Percentiles rank a stretch among this genome's conserved stretches.
Evolutionary conservation across 2,113 vertebrate genomes (phyloP).

Genomic region (Delphinapterus leucas): DNA sequence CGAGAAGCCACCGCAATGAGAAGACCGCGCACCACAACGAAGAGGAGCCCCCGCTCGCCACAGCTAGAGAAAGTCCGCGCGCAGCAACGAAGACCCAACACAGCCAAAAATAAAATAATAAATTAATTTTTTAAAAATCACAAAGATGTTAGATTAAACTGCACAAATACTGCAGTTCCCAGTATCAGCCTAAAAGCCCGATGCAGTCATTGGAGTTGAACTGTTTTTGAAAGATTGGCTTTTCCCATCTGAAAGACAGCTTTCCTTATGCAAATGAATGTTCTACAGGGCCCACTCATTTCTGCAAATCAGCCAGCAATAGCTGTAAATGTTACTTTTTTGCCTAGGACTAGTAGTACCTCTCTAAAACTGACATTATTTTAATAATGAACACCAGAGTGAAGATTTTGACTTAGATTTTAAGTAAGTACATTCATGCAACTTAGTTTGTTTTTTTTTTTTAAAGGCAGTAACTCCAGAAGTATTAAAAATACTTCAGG

Average conservation of each 20-base stretch:
- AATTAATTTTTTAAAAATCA: background rate
- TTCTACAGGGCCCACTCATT: constrained; percentile 13
- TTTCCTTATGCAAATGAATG: constrained; percentile 64
- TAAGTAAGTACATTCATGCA: background rate
- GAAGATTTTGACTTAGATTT: background rate
- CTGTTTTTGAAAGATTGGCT: constrained; percentile 22
- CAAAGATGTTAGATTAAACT: background rate
- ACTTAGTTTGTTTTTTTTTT: background rate
- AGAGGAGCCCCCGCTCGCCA: no score
- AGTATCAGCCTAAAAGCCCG: background rate
- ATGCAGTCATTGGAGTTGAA: background rate
- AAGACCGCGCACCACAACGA: no score
- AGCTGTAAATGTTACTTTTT: background rate
- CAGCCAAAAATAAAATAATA: no score
- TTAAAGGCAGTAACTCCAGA: background rate
- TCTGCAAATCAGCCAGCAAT: constrained; percentile 31
- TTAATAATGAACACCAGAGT: background rate
- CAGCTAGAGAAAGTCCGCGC: no score
- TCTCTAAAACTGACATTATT: background rate
- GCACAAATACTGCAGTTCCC: background rate
- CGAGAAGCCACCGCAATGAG: no score
- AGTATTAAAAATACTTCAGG: constrained; percentile 20
- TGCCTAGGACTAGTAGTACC: background rate
- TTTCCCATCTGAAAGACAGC: background rate
- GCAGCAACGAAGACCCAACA: no score